Base-by-base conservation (phyloP, 1,140 invertebrate genomes). In the Lordiphosa stackelbergi region DNA sequence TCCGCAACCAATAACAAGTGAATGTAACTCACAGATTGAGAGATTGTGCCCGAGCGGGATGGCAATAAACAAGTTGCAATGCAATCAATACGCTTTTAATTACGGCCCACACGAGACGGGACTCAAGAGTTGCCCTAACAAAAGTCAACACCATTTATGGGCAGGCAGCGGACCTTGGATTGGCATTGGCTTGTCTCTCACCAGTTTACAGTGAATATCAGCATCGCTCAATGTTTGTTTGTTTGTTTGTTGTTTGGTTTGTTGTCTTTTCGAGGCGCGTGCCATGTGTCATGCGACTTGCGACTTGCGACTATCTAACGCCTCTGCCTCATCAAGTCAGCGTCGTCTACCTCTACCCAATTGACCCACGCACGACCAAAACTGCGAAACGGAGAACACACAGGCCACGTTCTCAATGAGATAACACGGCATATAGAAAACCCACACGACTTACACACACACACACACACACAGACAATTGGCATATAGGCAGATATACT, bases 31-130 rank as follows among this genome's bases (percentile, higher is more conserved):
- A 34, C 49, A 34, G 51, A 55, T 66, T 78, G 52, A 11, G 24
- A 64, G 77, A 61, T 60, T 31, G 28, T 31, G 28, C 28, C 28
- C 51, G 53, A 75, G 66, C 56, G 77, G 57, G 77, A 81, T 35
- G 53, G 74, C 45, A 13, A 53, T 49, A 60, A 68, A 54, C 65
- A 31, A 41, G 66, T 55, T 62, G 70, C 70, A 79, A 52, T 78
- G 61, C 61, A 81, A 64, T 81, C 77, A 81, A 81, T 81, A 81
- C 58, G 78, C 77, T 84, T 81, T 81, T 81, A 81, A 81, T 81
- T 81, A 77, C 77, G 46, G 41, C 77, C 77, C 69, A 81, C 77
- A 66, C 75, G 36, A 7, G 24, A 8, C 31, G 43, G 58, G 51
- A 40, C 70, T 73, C 64, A 68, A 68, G 66, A 68, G 64, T 69